A percentile compares a stretch with the other conserved stretches of the same genome.
Evolutionary conservation across 2,797 vertebrate species (phyloP).

Genomic region (Arrhamphus sclerolepis): DNA sequence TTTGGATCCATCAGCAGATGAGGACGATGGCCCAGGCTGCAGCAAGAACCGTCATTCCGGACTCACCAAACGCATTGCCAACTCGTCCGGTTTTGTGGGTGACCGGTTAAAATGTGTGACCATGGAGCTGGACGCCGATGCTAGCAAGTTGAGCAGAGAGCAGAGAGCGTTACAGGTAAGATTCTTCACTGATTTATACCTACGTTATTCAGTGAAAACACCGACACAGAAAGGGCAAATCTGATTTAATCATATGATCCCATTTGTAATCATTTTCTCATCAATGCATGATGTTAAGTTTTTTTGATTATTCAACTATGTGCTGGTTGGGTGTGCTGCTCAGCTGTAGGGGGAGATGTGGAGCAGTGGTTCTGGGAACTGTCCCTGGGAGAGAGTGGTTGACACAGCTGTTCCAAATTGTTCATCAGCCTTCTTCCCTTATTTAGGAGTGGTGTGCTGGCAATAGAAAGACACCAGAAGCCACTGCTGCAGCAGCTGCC

Average conservation of each 20-base stretch:
- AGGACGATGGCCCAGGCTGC: conserved; percentile 70
- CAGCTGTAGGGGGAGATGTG: too few species aligned
- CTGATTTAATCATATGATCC: conserved; percentile 1
- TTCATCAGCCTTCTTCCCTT: too few species aligned
- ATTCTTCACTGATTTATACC: not conserved
- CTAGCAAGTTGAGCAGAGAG: conserved; percentile 91
- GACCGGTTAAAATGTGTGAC: conserved; percentile 91
- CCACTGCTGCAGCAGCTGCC: too few species aligned
- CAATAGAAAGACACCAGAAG: too few species aligned
- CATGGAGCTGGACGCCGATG: conserved; percentile 88
- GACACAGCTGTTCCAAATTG: too few species aligned
- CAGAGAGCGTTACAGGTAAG: conserved; percentile 93
- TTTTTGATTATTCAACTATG: conserved; percentile 14
- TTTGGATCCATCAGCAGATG: conserved; percentile 63
- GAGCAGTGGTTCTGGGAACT: too few species aligned
- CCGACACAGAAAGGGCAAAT: not conserved
- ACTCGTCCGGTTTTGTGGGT: conserved; percentile 89
- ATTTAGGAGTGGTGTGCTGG: too few species aligned
- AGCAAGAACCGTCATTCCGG: conserved; percentile 84
- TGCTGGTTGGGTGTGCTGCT: too few species aligned
- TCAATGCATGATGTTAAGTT: conserved; percentile 1
- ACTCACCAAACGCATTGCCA: conserved; percentile 89
- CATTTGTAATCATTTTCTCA: not conserved
- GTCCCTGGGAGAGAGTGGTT: too few species aligned
- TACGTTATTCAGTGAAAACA: not conserved